Conservation (phyloP, 2,113 vertebrate genomes). For the Boleophthalmus pectinirostris region DNA sequence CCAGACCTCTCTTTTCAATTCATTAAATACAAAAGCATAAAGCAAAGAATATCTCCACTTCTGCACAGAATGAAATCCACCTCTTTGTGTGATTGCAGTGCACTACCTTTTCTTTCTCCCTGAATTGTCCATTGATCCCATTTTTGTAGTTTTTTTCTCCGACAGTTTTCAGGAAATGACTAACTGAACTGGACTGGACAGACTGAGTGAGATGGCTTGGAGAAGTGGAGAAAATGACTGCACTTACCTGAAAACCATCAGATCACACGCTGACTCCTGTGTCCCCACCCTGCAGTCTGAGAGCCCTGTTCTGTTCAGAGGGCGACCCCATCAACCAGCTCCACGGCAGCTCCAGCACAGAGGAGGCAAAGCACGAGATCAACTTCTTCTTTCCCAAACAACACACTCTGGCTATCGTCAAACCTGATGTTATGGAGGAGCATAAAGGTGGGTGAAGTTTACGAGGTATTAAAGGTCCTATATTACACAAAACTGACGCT, state of each 20-base stretch:
- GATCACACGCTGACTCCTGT: background rate
- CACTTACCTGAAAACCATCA: constrained; percentile 17
- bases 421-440: constrained; percentile 74
- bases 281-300: constrained; percentile 53
- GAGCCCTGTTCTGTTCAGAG: constrained; percentile 70
- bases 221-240: constrained; percentile 10
- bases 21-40: constrained; percentile 1
- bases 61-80: background rate
- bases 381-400: constrained; percentile 78
- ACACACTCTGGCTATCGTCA: constrained; percentile 77
- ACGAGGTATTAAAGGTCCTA: background rate
- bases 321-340: constrained; percentile 71
- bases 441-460: constrained; percentile 63
- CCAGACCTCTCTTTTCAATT: constrained; percentile 8
- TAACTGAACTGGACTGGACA: background rate
- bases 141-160: constrained; percentile 4
- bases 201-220: background rate
- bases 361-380: constrained; percentile 76
- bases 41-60: background rate
- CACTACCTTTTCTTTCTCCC: background rate
- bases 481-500: too few species aligned
- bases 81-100: background rate
- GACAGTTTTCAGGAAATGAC: constrained; percentile 8
- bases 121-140: constrained; percentile 6
- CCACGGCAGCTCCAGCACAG: constrained; percentile 70